A percentile compares a stretch with the other conserved stretches of the same genome.
Conservation (phyloP, 1,140 invertebrate species). For the Hycleus phaleratus region DNA sequence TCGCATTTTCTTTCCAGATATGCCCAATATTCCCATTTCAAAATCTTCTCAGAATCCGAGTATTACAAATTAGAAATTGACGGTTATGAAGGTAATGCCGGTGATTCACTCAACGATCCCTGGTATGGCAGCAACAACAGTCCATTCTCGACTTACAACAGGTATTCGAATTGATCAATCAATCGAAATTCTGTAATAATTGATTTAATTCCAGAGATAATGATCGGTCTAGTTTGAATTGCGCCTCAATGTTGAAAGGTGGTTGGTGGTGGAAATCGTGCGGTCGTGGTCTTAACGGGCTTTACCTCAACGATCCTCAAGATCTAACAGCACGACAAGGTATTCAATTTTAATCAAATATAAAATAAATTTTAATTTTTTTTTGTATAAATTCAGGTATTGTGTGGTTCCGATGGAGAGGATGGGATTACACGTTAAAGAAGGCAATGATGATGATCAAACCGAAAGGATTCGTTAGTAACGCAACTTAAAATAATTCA, state of each 20-base stretch:
- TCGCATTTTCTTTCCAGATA: slow-evolving; percentile 50
- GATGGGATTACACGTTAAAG: slow-evolving; percentile 88
- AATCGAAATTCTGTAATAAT: not conserved
- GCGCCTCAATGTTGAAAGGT: slow-evolving; percentile 85
- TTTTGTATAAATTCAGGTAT: slow-evolving; percentile 53
- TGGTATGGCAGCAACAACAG: slow-evolving; percentile 90
- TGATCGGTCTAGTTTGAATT: slow-evolving; percentile 81
- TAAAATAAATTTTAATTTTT: too few relatives aligned
- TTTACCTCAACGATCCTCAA: slow-evolving; percentile 81
- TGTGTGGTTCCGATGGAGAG: slow-evolving; percentile 90
- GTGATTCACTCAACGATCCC: slow-evolving; percentile 83
- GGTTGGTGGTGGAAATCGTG: slow-evolving; percentile 95
- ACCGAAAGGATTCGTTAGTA: slow-evolving; percentile 55
- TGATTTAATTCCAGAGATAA: slow-evolving; percentile 61
- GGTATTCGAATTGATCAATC: slow-evolving; percentile 42
- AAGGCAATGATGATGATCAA: slow-evolving; percentile 86
- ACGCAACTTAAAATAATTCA: slow-evolving; percentile 4
- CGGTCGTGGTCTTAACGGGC: slow-evolving; percentile 76
- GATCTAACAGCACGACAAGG: slow-evolving; percentile 83
- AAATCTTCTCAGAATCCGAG: slow-evolving; percentile 82
- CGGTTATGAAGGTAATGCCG: slow-evolving; percentile 84
- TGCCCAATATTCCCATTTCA: slow-evolving; percentile 86
- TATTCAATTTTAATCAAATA: slow-evolving; percentile 29
- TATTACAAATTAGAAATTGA: slow-evolving; percentile 89
- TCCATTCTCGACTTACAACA: slow-evolving; percentile 85